Base-by-base conservation (phyloP, 2,888 invertebrate species). In the Mellilla xanthometata region DNA sequence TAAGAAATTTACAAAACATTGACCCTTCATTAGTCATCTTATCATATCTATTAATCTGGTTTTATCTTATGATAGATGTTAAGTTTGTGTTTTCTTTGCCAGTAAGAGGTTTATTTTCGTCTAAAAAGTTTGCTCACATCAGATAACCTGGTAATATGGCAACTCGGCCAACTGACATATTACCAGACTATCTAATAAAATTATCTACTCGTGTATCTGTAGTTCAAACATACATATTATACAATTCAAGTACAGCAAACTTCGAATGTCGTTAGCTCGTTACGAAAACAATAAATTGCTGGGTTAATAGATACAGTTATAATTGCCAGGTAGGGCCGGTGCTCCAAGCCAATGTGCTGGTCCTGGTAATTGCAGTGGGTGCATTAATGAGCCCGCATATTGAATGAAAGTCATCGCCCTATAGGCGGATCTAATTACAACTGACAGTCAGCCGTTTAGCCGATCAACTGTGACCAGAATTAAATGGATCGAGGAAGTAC, bases 331-430 rank as follows among this genome's bases (percentile, higher is more conserved):
- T 35, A 24, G 35, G 12, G 31, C 19, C 38, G 35, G 33, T 12
- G 22, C 24, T 24, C 23, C 22, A 31, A 36, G 28, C n/a, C 24
- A 36, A 28, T 22, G 38, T 13, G 34, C 44, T 41, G 35, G 48
- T 39, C 47, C 52, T 46, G 44, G 51, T 48, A 52, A 67, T 68
- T 68, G 72, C 68, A 68, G 67, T 70, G 67, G 68, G 73, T 74
- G 73, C 70, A 73, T 74, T 76, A 79, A 76, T 76, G 72, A 76
- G 68, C 73, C 74, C 73, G 72, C 72, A 80, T 77, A 54, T 50
- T 56, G 51, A 56, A 56, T 53, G 44, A 51, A 56, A 56, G 74
- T 75, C 75, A 70, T 71, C 68, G 76, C 56, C 68, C 73, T 68
- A 54, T 49, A 57, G 49, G 54, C 65, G 62, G 62, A 70, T 69